phyloP scores from a whole-genome alignment of 2,888 invertebrate species.

The Apamea monoglypha region DNA sequence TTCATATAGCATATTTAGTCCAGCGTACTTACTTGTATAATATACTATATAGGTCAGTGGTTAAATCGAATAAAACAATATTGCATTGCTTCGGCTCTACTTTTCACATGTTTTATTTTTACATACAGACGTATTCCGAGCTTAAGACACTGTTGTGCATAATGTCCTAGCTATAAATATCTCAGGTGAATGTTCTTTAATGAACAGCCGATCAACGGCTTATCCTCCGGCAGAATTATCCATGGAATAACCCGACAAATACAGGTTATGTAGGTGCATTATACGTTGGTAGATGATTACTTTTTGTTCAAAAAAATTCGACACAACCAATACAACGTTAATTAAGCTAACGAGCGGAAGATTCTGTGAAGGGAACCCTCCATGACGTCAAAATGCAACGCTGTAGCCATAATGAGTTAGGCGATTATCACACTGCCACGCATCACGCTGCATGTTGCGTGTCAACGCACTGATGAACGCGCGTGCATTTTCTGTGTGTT shows the following conservation, averaged over 20 bases:
- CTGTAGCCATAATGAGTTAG: too few relatives aligned
- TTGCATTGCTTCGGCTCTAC: not conserved
- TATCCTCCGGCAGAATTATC: not conserved
- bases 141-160: not conserved
- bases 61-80: not conserved
- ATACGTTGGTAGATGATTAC: not conserved
- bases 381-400: conserved; percentile 21
- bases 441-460: too few relatives aligned
- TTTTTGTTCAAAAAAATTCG: conserved; percentile 9
- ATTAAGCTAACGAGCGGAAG: not conserved
- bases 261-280: conserved; percentile 4
- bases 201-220: not conserved
- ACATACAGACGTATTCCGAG: not conserved
- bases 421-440: too few relatives aligned
- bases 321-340: too few relatives aligned
- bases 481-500: too few relatives aligned
- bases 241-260: conserved; percentile 27
- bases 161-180: conserved; percentile 30
- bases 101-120: not conserved
- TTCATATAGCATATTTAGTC: too few relatives aligned
- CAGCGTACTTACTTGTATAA: too few relatives aligned
- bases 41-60: too few relatives aligned
- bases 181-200: conserved; percentile 10
- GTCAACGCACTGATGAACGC: too few relatives aligned
- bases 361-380: not conserved